phyloP scores from a whole-genome alignment of 2,113 vertebrate species.

The Tachuris rubrigastra region DNA sequence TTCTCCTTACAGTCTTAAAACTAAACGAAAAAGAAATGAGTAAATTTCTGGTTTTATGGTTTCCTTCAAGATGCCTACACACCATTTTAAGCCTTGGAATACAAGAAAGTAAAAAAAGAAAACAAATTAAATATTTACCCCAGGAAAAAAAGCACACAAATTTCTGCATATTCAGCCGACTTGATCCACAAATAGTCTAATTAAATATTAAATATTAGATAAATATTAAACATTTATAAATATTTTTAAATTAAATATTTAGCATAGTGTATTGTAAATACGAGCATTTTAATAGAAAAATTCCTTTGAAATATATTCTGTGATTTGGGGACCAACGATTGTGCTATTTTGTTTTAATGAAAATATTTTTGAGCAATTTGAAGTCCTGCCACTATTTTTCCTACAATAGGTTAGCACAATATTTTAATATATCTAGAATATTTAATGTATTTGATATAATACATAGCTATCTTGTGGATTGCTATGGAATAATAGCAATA shows the following conservation, averaged over 20 bases:
- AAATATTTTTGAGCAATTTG: not conserved
- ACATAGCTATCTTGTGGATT: not conserved
- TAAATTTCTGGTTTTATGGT: not conserved
- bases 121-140: not conserved
- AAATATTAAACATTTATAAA: not conserved
- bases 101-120: not conserved
- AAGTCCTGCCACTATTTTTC: not conserved
- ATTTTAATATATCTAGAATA: not conserved
- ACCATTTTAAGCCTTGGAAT: not conserved
- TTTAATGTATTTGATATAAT: not conserved
- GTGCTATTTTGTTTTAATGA: not conserved
- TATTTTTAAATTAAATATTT: not conserved
- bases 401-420: not conserved
- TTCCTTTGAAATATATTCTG: not conserved
- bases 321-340: not conserved
- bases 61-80: not conserved
- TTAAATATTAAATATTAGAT: not conserved
- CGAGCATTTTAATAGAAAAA: not conserved
- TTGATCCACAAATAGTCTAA: not conserved
- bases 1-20: not conserved
- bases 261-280: not conserved
- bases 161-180: not conserved
- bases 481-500: too few species aligned
- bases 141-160: not conserved
- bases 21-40: not conserved